Percentiles rank a stretch among this genome's conserved stretches.
Conservation (phyloP, 2,797 vertebrate species). For the Crocidura indochinensis region DNA sequence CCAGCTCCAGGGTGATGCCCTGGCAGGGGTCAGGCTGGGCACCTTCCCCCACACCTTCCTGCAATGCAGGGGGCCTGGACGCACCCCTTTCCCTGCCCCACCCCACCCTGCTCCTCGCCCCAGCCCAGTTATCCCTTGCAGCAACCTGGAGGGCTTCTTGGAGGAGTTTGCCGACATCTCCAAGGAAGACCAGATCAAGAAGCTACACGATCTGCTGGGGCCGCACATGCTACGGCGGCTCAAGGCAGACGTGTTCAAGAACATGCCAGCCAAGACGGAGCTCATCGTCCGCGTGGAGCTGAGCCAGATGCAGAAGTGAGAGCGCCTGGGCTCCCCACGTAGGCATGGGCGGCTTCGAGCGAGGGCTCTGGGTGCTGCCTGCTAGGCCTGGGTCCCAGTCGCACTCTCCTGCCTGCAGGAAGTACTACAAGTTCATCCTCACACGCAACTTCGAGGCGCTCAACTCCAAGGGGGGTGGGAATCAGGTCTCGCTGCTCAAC, state of each 20-base stretch:
- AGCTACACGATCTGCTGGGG: constrained; percentile 97
- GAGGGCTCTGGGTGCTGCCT: neutral
- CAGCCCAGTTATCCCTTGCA: constrained; percentile 83
- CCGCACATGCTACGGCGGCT: constrained; percentile 98
- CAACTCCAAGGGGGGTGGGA: constrained; percentile 98
- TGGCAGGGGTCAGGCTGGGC: neutral
- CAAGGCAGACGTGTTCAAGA: constrained; percentile 98
- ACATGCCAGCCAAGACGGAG: constrained; percentile 99
- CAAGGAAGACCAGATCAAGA: constrained; percentile 99
- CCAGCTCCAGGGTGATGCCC: neutral
- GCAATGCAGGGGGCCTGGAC: too few species aligned
- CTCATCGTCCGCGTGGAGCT: constrained; percentile 98
- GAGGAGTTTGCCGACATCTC: constrained; percentile 99
- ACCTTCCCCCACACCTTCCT: too few species aligned
- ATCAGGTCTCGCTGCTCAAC: constrained; percentile 98
- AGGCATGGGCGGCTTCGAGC: neutral
- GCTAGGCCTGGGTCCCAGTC: accelerated
- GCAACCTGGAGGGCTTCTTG: constrained; percentile 98
- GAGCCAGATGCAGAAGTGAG: constrained; percentile 99
- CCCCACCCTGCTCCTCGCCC: neutral
- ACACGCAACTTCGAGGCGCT: constrained; percentile 98
- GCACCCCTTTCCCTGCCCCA: neutral
- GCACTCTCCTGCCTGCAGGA: constrained; percentile 89
- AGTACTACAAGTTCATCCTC: constrained; percentile 99
- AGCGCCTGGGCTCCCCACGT: accelerated